Evolutionary conservation across 2,113 vertebrate genomes (phyloP).

Genomic region (Setophaga kirtlandii): DNA sequence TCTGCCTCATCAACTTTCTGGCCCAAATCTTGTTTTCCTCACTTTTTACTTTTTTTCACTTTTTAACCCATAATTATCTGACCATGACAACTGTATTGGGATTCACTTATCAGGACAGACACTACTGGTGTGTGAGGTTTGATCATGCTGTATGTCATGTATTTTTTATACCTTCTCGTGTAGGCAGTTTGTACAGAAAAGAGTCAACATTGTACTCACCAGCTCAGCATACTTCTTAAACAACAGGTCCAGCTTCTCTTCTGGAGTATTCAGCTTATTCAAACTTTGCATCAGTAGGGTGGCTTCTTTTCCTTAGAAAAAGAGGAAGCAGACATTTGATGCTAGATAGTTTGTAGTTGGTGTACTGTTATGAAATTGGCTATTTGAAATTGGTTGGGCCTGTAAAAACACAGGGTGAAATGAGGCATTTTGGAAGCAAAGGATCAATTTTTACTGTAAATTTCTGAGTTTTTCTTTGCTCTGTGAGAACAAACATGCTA

Average conservation of each 20-base stretch:
- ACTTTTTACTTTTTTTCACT: neutral
- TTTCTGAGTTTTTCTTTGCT: neutral
- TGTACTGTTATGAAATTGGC: neutral
- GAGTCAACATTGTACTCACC: slow-evolving; percentile 77
- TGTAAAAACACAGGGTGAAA: neutral
- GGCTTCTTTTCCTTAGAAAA: slow-evolving; percentile 80
- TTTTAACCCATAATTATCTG: neutral
- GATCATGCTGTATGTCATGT: neutral
- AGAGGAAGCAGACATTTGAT: neutral
- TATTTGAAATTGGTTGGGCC: neutral
- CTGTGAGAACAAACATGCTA: neutral
- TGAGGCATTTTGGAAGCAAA: neutral
- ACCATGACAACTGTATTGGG: neutral
- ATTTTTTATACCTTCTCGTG: neutral
- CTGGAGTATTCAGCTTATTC: slow-evolving; percentile 80
- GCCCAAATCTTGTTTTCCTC: neutral
- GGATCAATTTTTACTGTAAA: neutral
- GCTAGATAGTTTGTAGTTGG: neutral
- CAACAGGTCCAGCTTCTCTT: slow-evolving; percentile 87
- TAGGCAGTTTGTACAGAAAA: neutral
- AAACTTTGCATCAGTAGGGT: slow-evolving; percentile 83
- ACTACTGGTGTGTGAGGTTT: neutral
- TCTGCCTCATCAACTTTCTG: neutral
- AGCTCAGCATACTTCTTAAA: slow-evolving; percentile 87
- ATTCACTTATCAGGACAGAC: neutral